phyloP scores from a whole-genome alignment of 2,888 invertebrate species.

The Xylocampa areola region DNA sequence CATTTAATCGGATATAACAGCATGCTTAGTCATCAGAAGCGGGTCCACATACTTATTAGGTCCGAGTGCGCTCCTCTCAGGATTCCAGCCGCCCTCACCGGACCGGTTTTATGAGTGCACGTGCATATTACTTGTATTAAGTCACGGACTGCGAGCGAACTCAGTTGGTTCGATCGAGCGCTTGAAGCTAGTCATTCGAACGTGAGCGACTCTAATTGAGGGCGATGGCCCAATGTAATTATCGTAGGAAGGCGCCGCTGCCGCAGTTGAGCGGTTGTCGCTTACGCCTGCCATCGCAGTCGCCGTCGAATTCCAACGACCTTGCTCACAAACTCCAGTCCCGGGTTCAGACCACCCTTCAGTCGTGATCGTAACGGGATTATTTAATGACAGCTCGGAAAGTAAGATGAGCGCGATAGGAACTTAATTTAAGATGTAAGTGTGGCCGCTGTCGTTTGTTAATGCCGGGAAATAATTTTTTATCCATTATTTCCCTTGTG shows the following conservation, averaged over 20 bases:
- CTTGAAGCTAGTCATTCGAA: constrained; percentile 56
- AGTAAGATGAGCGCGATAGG: constrained; percentile 50
- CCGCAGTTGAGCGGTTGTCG: constrained; percentile 49
- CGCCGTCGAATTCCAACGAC: constrained; percentile 46
- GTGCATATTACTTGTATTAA: constrained; percentile 56
- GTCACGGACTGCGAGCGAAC: constrained; percentile 50
- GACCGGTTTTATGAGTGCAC: constrained; percentile 71
- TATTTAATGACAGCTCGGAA: constrained; percentile 60
- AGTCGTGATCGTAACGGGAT: constrained; percentile 60
- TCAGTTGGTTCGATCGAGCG: constrained; percentile 27
- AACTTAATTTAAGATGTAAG: constrained; percentile 51
- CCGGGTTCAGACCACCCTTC: constrained; percentile 49
- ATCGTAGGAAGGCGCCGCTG: constrained; percentile 37
- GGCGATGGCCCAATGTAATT: constrained; percentile 67
- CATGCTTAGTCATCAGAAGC: constrained; percentile 64
- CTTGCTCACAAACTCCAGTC: constrained; percentile 39
- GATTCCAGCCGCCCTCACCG: constrained; percentile 56
- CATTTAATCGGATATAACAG: constrained; percentile 52
- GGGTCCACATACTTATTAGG: constrained; percentile 61
- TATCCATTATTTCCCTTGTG: constrained; percentile 1
- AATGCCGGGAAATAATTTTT: constrained; percentile 22
- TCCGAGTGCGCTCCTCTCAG: constrained; percentile 55
- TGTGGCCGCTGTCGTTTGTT: constrained; percentile 28
- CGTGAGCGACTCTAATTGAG: constrained; percentile 67
- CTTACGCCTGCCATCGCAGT: constrained; percentile 57